phyloP scores from a whole-genome alignment of 2,113 vertebrate genomes.

The Zeus faber region DNA sequence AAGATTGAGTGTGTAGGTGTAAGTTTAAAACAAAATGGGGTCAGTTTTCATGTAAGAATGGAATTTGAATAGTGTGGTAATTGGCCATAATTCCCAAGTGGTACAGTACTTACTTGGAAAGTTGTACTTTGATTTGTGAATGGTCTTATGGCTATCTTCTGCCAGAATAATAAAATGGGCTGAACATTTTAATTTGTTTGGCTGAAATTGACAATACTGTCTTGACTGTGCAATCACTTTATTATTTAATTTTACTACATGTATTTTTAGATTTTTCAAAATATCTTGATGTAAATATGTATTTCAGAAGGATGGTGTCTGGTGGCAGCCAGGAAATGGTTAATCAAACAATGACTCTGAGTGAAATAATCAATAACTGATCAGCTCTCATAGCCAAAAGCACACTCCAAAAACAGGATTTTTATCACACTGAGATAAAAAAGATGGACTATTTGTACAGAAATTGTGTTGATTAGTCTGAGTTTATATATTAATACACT shows the following conservation, averaged over 20 bases:
- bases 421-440: slow-evolving; percentile 1
- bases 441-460: slow-evolving; percentile 59
- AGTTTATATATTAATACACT: slow-evolving; percentile 59
- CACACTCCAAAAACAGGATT: neutral
- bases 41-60: no score
- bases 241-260: slow-evolving; percentile 18
- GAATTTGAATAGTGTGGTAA: no score
- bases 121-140: neutral
- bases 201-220: neutral
- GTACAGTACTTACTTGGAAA: no score
- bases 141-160: slow-evolving; percentile 1
- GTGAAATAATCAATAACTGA: no score
- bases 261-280: slow-evolving; percentile 4
- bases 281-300: slow-evolving; percentile 61
- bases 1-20: no score
- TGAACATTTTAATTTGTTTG: slow-evolving; percentile 5
- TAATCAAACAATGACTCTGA: neutral
- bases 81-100: no score
- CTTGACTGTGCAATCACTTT: slow-evolving; percentile 46
- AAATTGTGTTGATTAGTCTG: slow-evolving; percentile 47
- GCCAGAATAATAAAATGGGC: slow-evolving; percentile 8
- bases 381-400: neutral
- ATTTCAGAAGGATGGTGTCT: slow-evolving; percentile 28
- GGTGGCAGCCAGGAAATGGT: neutral
- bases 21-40: no score